These are phyloP conservation scores for Nemotelus pantherinus DNA, from an alignment of 2,888 invertebrate species.

Conservation along the genomic window DNA sequence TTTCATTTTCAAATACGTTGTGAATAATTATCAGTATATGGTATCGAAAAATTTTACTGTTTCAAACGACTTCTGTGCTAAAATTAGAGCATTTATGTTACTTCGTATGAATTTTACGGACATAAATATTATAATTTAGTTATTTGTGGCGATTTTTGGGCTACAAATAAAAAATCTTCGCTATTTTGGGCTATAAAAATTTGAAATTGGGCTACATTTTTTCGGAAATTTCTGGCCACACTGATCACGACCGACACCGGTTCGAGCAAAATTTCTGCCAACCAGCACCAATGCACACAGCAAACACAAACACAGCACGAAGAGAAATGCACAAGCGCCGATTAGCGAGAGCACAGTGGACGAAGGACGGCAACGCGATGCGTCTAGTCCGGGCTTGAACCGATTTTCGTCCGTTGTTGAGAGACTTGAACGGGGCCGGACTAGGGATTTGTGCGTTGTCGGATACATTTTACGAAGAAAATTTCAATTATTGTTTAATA, in stretches of 20 bases:
- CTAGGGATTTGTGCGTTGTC: constrained; percentile 53
- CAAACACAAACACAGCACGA: constrained; percentile 61
- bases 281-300: constrained; percentile 62
- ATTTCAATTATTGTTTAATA: neutral
- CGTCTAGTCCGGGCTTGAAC: constrained; percentile 56
- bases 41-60: no score
- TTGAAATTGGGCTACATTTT: no score
- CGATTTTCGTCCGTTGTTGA: constrained; percentile 63
- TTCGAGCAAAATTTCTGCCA: constrained; percentile 54
- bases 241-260: neutral
- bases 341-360: constrained; percentile 58
- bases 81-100: no score
- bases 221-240: no score
- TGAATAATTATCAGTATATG: no score
- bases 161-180: no score
- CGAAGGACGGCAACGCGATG: constrained; percentile 53
- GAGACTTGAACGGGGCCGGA: constrained; percentile 62
- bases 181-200: no score
- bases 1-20: no score
- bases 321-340: constrained; percentile 62
- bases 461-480: constrained; percentile 57
- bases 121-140: no score
- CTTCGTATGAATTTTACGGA: no score
- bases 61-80: no score
- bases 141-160: no score